Conservation (phyloP, 2,888 invertebrate genomes). For the Hemistola chrysoprasaria region DNA sequence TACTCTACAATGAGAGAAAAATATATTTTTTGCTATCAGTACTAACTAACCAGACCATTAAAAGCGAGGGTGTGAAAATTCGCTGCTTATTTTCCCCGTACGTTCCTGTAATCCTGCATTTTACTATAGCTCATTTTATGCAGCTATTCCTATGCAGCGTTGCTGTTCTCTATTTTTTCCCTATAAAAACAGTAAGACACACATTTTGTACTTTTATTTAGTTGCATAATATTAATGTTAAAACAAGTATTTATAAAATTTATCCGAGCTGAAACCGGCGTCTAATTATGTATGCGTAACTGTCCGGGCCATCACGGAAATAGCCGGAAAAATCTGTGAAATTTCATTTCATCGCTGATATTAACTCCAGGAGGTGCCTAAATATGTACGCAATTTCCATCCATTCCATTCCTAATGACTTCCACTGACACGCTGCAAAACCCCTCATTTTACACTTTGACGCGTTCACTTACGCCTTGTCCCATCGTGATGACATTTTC, state of each 20-base stretch:
- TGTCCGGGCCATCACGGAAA: conserved; percentile 21
- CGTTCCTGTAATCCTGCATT: conserved; percentile 32
- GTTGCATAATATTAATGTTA: no score
- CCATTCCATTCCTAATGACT: conserved; percentile 81
- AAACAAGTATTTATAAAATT: no score
- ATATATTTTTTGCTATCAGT: conserved; percentile 50
- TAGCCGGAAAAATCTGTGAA: conserved; percentile 47
- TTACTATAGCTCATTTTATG: conserved; percentile 1
- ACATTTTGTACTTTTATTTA: no score
- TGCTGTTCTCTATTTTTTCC: no score
- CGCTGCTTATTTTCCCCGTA: conserved; percentile 66
- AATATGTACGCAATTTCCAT: conserved; percentile 80
- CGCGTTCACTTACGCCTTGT: conserved; percentile 79
- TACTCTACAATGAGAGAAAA: no score
- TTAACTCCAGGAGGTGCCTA: conserved; percentile 70
- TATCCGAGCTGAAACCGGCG: no score
- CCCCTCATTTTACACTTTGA: conserved; percentile 82
- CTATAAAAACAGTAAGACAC: no score
- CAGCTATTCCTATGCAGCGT: neutral
- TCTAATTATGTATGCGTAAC: conserved; percentile 1
- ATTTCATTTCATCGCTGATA: conserved; percentile 72
- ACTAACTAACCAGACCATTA: conserved; percentile 65
- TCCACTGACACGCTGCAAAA: conserved; percentile 78
- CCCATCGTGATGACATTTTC: conserved; percentile 75
- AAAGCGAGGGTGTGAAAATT: conserved; percentile 73